Base-by-base conservation (phyloP, 2,113 vertebrate genomes). In the Platysternon megacephalum region DNA sequence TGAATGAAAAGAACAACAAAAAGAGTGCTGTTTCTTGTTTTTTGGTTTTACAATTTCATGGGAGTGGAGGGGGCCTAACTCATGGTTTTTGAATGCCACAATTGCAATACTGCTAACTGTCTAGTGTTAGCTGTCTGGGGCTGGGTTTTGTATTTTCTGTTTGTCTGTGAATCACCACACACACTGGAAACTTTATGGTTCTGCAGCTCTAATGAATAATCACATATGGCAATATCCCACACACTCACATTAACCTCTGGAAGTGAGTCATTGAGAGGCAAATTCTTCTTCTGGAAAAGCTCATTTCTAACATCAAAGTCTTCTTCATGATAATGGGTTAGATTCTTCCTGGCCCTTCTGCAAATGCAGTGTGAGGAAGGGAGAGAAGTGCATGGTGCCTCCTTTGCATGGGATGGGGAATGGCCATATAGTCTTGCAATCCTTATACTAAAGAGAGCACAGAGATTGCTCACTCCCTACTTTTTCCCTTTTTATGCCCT, bases 251-350 rank as follows among this genome's bases (percentile, higher is more conserved):
- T 35, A 61, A 61, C 5, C 13, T 35, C 29, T 61, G 58, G 58
- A 32, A 61, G 58, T 61, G 35, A 72, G n/a, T 72, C n/a, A 61
- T 10, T 21, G n/a, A n/a, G 17, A 0, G 0, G 48, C 5, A 35
- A 11, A 26, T 42, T 55, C 79, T 0, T 89, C 87, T 86, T 78
- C 39, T n/a, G 24, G 46, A 90, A 90, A 91, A 89, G 19, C 6
- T 84, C 28, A 53, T 13, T 49, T 84, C 81, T 65, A 80, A 58
- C 5, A 42, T 76, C 4, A 10, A 4, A 11, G 8, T 53, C 5
- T 39, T 2, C 8, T 35, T n/a, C 28, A 85, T 82, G 81, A 35
- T 24, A 92, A 48, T 55, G n/a, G 17, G 61, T 74, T 84, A 35
- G 6, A 86, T 42, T 24, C 12, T 1, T 3, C 81, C 11, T 16